Percentiles rank a stretch among this genome's conserved stretches.
Conservation (phyloP, 1,140 invertebrate species). For the Eciton burchellii region DNA sequence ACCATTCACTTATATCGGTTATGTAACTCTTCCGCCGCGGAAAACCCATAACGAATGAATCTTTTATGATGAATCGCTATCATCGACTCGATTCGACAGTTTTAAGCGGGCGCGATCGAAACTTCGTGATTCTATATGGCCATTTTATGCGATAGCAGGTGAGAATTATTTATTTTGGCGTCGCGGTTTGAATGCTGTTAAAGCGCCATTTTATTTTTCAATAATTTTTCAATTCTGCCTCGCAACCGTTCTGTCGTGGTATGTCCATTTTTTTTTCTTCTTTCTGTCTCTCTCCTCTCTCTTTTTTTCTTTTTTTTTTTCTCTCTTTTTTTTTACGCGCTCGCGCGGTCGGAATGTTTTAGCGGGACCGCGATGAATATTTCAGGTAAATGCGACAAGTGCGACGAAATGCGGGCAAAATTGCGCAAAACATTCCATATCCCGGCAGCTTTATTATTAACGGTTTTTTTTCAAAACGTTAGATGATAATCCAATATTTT, state of each 20-base stretch:
- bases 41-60: neutral
- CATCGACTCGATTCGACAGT: neutral
- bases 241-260: neutral
- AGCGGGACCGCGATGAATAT: constrained; percentile 15
- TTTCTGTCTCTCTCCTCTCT: too few species aligned
- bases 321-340: too few species aligned
- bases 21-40: neutral
- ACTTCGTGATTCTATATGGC: constrained; percentile 19
- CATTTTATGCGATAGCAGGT: neutral
- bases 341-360: neutral
- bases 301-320: too few species aligned
- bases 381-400: neutral
- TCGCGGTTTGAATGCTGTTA: constrained; percentile 40
- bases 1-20: neutral
- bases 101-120: constrained; percentile 29
- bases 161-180: constrained; percentile 52
- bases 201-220: constrained; percentile 22
- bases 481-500: constrained; percentile 4
- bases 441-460: too few species aligned
- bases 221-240: constrained; percentile 3
- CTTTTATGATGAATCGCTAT: constrained; percentile 6
- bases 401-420: too few species aligned
- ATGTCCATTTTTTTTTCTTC: constrained; percentile 40
- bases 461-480: neutral
- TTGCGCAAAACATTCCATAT: neutral